Evolutionary conservation across 1,140 invertebrate species (phyloP).

Genomic region (Delia radicum): DNA sequence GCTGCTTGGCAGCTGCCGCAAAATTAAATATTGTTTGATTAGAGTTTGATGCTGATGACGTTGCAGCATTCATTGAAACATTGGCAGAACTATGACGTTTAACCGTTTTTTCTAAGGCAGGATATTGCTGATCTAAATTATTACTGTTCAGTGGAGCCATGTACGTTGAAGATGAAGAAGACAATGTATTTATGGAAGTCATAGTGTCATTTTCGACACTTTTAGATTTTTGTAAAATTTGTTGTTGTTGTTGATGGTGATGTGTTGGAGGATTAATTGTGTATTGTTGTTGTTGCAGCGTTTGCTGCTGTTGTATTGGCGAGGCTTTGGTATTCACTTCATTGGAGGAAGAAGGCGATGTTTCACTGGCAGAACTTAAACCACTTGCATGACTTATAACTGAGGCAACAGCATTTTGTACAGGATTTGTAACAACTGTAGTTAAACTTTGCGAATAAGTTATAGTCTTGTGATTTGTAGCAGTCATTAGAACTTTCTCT

Average conservation of each 20-base stretch:
- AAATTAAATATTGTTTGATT: conserved; percentile 38
- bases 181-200: background rate
- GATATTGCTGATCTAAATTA: conserved; percentile 52
- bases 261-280: conserved; percentile 8
- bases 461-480: conserved; percentile 15
- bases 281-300: conserved; percentile 22
- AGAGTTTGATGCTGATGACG: conserved; percentile 11
- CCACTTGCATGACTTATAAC: background rate
- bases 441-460: conserved; percentile 35
- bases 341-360: background rate
- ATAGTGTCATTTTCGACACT: conserved; percentile 47
- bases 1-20: conserved; percentile 34
- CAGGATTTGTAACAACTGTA: background rate
- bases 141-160: conserved; percentile 39
- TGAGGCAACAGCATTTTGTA: background rate
- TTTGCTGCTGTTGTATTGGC: background rate
- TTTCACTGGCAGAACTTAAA: background rate
- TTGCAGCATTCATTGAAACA: conserved; percentile 29
- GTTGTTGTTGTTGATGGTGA: conserved; percentile 28
- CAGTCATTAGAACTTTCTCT: background rate
- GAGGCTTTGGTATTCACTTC: background rate
- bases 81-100: conserved; percentile 51
- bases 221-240: conserved; percentile 50
- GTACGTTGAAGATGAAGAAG: background rate
- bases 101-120: conserved; percentile 52